phyloP scores from a whole-genome alignment of 1,140 invertebrate species.

The Cydia splendana region DNA sequence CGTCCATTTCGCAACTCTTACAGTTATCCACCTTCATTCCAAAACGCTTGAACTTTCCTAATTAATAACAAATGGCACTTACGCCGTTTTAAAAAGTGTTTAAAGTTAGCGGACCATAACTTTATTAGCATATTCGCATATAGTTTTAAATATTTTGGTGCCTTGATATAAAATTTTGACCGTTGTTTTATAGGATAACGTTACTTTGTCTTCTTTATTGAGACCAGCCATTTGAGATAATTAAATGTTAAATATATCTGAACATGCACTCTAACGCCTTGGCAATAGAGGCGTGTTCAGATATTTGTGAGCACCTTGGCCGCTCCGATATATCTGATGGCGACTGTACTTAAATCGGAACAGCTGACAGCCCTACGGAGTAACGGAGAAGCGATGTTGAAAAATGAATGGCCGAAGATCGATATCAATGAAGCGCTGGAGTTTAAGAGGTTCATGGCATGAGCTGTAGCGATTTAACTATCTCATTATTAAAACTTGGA shows the following conservation, averaged over 20 bases:
- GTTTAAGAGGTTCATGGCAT: neutral
- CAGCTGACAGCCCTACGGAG: neutral
- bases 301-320: too few species aligned
- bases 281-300: too few species aligned
- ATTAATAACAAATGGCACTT: neutral
- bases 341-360: neutral
- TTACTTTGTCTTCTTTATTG: slow-evolving; percentile 2
- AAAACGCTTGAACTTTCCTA: neutral
- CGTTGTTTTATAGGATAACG: neutral
- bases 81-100: neutral
- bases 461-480: neutral
- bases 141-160: neutral
- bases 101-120: neutral
- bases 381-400: slow-evolving; percentile 36
- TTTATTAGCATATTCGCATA: slow-evolving; percentile 24
- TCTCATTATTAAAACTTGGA: too few species aligned
- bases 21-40: neutral
- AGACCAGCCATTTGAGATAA: neutral
- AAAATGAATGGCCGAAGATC: slow-evolving; percentile 42
- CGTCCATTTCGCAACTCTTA: neutral
- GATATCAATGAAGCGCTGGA: slow-evolving; percentile 38
- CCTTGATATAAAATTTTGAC: neutral
- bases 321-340: too few species aligned
- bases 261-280: too few species aligned
- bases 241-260: neutral